A percentile compares a stretch with the other conserved stretches of the same genome.
Conservation (phyloP, 1,140 invertebrate species). For the Rhizoglyphus robini region DNA sequence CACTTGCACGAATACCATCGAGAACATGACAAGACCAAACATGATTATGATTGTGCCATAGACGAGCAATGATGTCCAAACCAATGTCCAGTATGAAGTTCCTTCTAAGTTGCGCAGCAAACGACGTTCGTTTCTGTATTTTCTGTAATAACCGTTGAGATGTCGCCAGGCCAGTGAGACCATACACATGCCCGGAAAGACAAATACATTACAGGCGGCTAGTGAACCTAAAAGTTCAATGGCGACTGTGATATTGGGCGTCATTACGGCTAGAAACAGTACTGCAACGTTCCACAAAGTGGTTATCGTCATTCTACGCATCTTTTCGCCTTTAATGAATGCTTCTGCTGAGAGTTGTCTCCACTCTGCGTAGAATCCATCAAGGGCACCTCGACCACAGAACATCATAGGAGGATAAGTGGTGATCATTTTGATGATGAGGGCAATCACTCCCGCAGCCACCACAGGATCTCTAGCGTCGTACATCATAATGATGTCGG, state of each 20-base stretch:
- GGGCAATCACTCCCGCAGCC: slow-evolving; percentile 43
- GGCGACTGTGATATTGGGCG: slow-evolving; percentile 51
- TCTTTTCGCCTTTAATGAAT: slow-evolving; percentile 31
- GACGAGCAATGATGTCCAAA: not conserved
- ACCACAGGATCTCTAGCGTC: slow-evolving; percentile 39
- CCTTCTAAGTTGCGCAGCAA: not conserved
- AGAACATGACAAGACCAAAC: slow-evolving; percentile 21
- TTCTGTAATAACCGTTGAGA: not conserved
- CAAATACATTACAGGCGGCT: slow-evolving; percentile 24
- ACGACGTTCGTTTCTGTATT: not conserved
- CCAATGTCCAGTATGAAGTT: not conserved
- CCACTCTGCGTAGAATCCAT: slow-evolving; percentile 35
- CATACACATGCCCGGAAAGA: slow-evolving; percentile 24
- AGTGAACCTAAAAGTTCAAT: slow-evolving; percentile 46
- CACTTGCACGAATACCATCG: slow-evolving; percentile 20
- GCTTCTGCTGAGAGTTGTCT: slow-evolving; percentile 29
- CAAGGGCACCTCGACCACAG: slow-evolving; percentile 45
- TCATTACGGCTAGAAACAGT: slow-evolving; percentile 43
- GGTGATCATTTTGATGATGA: slow-evolving; percentile 52
- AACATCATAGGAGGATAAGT: slow-evolving; percentile 57
- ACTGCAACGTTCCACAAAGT: slow-evolving; percentile 46
- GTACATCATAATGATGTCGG: slow-evolving; percentile 47
- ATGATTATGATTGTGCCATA: slow-evolving; percentile 16
- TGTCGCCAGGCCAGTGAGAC: slow-evolving; percentile 14
- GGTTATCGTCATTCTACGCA: slow-evolving; percentile 38